Conservation (phyloP, 2,797 vertebrate genomes). For the Microctenopoma lineatum region DNA sequence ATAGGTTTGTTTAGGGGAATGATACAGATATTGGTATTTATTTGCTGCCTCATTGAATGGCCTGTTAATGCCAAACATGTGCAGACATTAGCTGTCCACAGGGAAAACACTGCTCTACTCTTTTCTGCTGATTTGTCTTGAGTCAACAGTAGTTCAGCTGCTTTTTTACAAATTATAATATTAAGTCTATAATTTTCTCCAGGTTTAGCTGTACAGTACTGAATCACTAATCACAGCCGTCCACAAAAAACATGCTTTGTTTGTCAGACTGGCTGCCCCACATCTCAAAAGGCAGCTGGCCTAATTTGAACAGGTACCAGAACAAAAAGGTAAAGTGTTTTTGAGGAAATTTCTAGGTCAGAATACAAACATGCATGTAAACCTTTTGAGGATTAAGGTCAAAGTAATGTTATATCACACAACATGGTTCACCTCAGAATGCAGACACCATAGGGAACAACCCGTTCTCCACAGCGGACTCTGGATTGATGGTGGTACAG, state of each 20-base stretch:
- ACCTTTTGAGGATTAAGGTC: constrained; percentile 48
- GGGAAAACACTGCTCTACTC: neutral
- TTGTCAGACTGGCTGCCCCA: constrained; percentile 28
- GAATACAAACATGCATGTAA: constrained; percentile 34
- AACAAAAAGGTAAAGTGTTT: constrained; percentile 32
- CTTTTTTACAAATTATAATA: too few species aligned
- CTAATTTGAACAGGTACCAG: constrained; percentile 18
- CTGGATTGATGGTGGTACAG: constrained; percentile 27
- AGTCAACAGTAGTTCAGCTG: constrained; percentile 4
- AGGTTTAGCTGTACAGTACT: neutral
- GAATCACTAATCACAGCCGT: constrained; percentile 23
- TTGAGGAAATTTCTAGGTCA: constrained; percentile 30
- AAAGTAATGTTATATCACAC: constrained; percentile 55
- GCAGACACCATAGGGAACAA: neutral
- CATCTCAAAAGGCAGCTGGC: neutral
- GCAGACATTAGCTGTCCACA: neutral
- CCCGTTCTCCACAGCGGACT: constrained; percentile 14
- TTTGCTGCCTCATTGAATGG: neutral
- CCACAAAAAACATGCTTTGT: constrained; percentile 24
- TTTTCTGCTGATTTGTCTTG: neutral
- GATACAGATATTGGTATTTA: neutral
- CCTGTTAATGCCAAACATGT: neutral
- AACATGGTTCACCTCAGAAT: constrained; percentile 31
- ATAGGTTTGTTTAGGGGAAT: neutral
- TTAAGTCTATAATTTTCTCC: too few species aligned